These are phyloP conservation scores for Percopsis transmontana DNA, from an alignment of 2,113 vertebrate species.

Conservation along the genomic window DNA sequence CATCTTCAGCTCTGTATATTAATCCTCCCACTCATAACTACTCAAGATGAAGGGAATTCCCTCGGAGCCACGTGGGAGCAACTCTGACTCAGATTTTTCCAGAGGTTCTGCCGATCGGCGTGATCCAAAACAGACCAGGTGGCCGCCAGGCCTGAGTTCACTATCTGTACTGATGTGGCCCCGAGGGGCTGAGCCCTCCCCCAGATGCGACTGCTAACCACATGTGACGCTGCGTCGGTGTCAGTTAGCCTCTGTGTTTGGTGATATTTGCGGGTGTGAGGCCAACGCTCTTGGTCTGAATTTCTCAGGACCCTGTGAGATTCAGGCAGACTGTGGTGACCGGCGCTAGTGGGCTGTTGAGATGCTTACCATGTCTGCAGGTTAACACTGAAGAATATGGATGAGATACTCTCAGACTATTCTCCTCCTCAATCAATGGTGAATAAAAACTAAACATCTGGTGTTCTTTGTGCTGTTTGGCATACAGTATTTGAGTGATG, in stretches of 20 bases:
- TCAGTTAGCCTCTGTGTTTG: slow-evolving; percentile 9
- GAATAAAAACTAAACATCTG: background rate
- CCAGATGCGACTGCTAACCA: slow-evolving; percentile 27
- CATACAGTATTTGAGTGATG: too few relatives aligned
- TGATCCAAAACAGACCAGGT: slow-evolving; percentile 30
- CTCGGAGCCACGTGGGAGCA: slow-evolving; percentile 20
- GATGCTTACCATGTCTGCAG: slow-evolving; percentile 17
- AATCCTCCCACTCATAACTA: background rate
- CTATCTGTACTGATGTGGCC: slow-evolving; percentile 19
- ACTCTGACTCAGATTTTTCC: slow-evolving; percentile 45
- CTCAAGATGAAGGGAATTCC: slow-evolving; percentile 41
- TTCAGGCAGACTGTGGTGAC: slow-evolving; percentile 36
- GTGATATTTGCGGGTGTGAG: slow-evolving; percentile 20
- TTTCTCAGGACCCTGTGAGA: slow-evolving; percentile 49
- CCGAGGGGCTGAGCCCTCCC: background rate
- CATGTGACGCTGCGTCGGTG: slow-evolving; percentile 14
- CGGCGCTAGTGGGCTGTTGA: slow-evolving; percentile 27
- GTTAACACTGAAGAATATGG: slow-evolving; percentile 9
- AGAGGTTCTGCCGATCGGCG: slow-evolving; percentile 21
- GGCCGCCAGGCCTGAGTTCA: slow-evolving; percentile 27
- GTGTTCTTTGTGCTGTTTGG: background rate
- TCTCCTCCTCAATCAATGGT: background rate
- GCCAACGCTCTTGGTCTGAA: slow-evolving; percentile 22
- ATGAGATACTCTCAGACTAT: slow-evolving; percentile 1
- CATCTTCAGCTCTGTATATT: slow-evolving; percentile 1